phyloP scores from a whole-genome alignment of 2,797 vertebrate genomes.

The Gymnodraco acuticeps region DNA sequence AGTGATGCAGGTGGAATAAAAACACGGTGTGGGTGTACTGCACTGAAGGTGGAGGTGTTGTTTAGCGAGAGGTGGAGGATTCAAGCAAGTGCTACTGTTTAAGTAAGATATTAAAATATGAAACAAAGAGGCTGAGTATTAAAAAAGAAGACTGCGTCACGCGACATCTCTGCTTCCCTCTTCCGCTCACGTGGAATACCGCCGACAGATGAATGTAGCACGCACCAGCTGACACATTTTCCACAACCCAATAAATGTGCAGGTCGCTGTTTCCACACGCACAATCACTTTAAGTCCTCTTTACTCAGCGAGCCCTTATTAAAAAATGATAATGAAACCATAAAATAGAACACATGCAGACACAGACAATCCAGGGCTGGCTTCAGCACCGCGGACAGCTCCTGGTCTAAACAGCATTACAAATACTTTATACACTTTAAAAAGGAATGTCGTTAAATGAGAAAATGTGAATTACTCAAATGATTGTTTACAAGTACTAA shows the following conservation, averaged over 20 bases:
- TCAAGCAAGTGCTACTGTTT: constrained; percentile 11
- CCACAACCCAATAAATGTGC: constrained; percentile 69
- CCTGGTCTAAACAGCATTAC: neutral
- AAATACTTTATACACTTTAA: neutral
- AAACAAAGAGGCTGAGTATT: constrained; percentile 5
- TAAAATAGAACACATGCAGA: neutral
- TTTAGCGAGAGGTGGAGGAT: constrained; percentile 13
- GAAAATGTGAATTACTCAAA: neutral
- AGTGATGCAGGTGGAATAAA: constrained; percentile 50
- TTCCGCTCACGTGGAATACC: constrained; percentile 72
- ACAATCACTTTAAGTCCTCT: neutral
- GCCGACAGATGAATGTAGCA: constrained; percentile 74
- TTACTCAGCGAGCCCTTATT: constrained; percentile 26
- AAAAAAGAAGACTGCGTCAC: constrained; percentile 71
- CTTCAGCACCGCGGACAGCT: constrained; percentile 79
- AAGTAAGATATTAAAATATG: neutral
- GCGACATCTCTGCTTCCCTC: constrained; percentile 43
- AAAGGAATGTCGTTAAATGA: neutral
- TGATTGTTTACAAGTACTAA: neutral
- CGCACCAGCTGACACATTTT: constrained; percentile 77
- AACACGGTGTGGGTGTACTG: constrained; percentile 26
- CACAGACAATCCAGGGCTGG: neutral
- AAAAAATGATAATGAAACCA: constrained; percentile 14
- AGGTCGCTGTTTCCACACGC: constrained; percentile 11
- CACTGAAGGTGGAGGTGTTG: constrained; percentile 23